phyloP scores from a whole-genome alignment of 2,888 invertebrate genomes.

The Limnephilus auricula region DNA sequence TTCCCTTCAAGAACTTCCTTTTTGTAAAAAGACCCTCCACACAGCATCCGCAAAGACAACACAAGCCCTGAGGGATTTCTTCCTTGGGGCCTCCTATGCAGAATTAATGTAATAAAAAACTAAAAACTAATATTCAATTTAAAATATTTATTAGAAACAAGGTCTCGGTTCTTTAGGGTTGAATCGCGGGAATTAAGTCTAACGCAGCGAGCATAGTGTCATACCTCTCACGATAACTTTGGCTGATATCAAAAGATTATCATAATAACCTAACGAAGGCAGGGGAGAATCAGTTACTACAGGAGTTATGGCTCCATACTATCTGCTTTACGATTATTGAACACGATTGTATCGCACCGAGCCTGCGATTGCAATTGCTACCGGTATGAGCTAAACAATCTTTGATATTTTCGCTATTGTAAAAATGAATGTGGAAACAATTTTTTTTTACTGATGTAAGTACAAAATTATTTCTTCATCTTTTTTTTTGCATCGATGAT shows the following conservation, averaged over 20 bases:
- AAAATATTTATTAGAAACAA: neutral
- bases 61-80: too few relatives aligned
- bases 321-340: conserved; percentile 60
- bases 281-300: conserved; percentile 46
- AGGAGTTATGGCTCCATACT: conserved; percentile 46
- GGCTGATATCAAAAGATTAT: conserved; percentile 57
- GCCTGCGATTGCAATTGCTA: conserved; percentile 20
- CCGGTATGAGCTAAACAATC: conserved; percentile 14
- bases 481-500: too few relatives aligned
- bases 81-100: too few relatives aligned
- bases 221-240: conserved; percentile 48
- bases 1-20: too few relatives aligned
- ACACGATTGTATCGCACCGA: conserved; percentile 52
- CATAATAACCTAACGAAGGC: conserved; percentile 60
- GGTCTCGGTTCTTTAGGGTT: neutral
- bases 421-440: neutral
- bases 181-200: conserved; percentile 23
- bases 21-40: too few relatives aligned
- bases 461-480: too few relatives aligned
- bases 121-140: neutral
- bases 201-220: neutral
- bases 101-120: too few relatives aligned
- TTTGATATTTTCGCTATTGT: neutral
- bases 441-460: too few relatives aligned
- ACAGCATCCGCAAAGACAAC: too few relatives aligned